These are phyloP conservation scores for Eupithecia centaureata DNA, from an alignment of 2,888 invertebrate genomes.

Conservation along the genomic window DNA sequence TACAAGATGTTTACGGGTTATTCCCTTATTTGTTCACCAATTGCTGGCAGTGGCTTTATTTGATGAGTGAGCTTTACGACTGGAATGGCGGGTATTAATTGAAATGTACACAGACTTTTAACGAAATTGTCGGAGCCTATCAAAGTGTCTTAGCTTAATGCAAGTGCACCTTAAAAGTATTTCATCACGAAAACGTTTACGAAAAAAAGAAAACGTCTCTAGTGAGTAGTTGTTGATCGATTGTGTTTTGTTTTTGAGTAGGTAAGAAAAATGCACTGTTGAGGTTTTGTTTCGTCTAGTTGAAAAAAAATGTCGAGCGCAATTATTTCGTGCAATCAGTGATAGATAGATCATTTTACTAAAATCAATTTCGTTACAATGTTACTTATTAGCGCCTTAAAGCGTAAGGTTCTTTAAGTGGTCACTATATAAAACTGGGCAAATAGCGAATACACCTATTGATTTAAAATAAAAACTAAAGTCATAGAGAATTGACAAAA, in stretches of 20 bases:
- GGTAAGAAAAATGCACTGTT: neutral
- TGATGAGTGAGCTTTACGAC: conserved; percentile 15
- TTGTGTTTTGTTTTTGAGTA: neutral
- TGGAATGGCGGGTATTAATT: conserved; percentile 36
- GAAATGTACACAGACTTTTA: conserved; percentile 24
- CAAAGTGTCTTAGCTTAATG: neutral
- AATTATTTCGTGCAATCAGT: no score
- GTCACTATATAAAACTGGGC: neutral
- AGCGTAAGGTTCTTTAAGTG: no score
- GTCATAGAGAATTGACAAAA: neutral
- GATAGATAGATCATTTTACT: no score
- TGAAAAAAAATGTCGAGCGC: no score
- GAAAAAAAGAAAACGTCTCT: neutral
- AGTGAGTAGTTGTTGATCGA: neutral
- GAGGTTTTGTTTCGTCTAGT: neutral
- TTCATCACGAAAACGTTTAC: neutral
- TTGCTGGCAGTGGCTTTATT: conserved; percentile 26
- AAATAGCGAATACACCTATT: neutral
- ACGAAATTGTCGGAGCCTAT: conserved; percentile 1
- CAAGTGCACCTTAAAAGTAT: neutral
- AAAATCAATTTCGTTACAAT: no score
- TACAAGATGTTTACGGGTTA: conserved; percentile 30
- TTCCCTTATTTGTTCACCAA: conserved; percentile 26
- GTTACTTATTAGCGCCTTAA: no score
- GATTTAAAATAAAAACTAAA: neutral